A percentile compares a stretch with the other conserved stretches of the same genome.
Conservation (phyloP, 2,888 invertebrate genomes). For the Acleris holmiana region DNA sequence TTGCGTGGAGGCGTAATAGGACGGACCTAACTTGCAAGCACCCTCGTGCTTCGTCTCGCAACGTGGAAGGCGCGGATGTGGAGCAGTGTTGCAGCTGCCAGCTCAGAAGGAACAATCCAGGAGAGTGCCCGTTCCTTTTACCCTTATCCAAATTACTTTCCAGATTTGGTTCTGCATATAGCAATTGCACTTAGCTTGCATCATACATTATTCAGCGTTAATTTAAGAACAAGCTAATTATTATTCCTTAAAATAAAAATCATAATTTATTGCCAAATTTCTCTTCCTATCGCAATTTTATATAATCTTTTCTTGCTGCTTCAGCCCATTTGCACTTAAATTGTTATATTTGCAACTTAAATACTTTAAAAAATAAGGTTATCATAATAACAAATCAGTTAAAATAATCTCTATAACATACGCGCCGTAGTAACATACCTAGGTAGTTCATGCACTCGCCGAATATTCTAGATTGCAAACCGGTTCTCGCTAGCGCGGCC, state of each 20-base stretch:
- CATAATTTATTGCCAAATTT: no score
- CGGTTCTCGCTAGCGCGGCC: background rate
- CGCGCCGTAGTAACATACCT: background rate
- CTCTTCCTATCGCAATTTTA: no score
- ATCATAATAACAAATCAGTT: background rate
- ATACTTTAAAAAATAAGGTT: background rate
- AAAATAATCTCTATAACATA: background rate
- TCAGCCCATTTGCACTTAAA: background rate
- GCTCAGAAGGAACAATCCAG: background rate
- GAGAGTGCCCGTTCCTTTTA: slow-evolving; percentile 13
- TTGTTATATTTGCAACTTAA: background rate
- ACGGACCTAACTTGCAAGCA: no score
- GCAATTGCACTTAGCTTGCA: background rate
- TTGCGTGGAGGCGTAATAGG: no score
- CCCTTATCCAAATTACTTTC: background rate
- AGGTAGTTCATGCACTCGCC: slow-evolving; percentile 2
- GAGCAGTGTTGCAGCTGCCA: background rate
- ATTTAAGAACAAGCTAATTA: no score
- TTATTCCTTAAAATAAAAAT: no score
- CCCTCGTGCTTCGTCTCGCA: no score
- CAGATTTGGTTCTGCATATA: background rate
- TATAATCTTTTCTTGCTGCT: no score
- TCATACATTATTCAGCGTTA: background rate
- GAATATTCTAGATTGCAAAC: slow-evolving; percentile 5
- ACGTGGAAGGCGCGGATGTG: background rate